Evolutionary conservation across 2,113 vertebrate species (phyloP).

Genomic region (Chaetorhynchus papuensis): DNA sequence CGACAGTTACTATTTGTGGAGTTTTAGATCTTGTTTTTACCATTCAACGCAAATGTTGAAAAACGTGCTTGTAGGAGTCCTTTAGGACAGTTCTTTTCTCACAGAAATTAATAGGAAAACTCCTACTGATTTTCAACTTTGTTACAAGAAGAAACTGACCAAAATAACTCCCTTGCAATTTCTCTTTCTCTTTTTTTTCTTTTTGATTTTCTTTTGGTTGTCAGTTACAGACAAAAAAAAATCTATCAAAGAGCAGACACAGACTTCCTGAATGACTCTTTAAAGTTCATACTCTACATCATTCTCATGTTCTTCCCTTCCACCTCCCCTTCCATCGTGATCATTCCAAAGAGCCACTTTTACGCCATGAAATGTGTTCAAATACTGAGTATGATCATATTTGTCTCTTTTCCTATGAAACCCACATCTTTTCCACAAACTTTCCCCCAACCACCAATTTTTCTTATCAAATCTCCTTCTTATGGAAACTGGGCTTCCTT

Average conservation of each 20-base stretch:
- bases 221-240: neutral
- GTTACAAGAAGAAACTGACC: neutral
- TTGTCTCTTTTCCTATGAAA: neutral
- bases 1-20: conserved; percentile 32
- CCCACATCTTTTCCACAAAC: neutral
- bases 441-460: neutral
- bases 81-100: neutral
- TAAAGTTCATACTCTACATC: neutral
- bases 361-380: neutral
- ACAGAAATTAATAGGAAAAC: conserved; percentile 19
- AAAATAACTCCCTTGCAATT: conserved; percentile 1
- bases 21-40: conserved; percentile 1
- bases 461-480: neutral
- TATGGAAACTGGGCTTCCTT: neutral
- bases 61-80: conserved; percentile 10
- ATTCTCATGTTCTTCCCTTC: neutral
- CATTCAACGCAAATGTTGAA: conserved; percentile 23
- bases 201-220: neutral
- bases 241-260: neutral
- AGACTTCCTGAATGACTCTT: neutral
- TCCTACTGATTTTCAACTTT: conserved; percentile 9
- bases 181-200: neutral
- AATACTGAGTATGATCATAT: neutral
- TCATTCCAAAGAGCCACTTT: neutral
- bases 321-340: neutral